Percentiles rank a stretch among this genome's conserved stretches.
phyloP scores from a whole-genome alignment of 2,113 vertebrate genomes.

The Reinhardtius hippoglossoides region DNA sequence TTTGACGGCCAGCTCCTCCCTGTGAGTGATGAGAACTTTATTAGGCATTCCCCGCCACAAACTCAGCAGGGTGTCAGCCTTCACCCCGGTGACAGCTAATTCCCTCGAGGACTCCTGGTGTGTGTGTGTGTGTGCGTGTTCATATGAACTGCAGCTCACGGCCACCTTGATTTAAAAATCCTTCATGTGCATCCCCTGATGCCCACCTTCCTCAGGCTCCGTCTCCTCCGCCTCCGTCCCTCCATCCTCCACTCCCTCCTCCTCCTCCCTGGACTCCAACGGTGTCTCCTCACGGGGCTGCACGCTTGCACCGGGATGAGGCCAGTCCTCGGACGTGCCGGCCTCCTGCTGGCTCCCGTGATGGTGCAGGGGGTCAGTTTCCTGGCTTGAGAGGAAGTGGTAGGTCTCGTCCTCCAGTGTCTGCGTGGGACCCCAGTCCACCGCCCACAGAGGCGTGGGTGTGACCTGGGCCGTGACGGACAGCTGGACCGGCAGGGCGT shows the following conservation, averaged over 20 bases:
- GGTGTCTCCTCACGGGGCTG: constrained; percentile 66
- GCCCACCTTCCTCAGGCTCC: constrained; percentile 82
- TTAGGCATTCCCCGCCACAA: constrained; percentile 60
- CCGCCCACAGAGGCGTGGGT: constrained; percentile 84
- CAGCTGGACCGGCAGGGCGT: constrained; percentile 71
- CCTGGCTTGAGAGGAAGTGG: constrained; percentile 81
- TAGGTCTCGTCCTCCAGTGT: constrained; percentile 83
- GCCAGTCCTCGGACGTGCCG: constrained; percentile 70
- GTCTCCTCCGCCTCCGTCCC: constrained; percentile 72
- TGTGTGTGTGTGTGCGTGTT: constrained; percentile 12
- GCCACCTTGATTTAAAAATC: constrained; percentile 70
- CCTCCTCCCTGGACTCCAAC: constrained; percentile 67
- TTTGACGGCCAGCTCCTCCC: constrained; percentile 57
- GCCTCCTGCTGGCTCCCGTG: constrained; percentile 56
- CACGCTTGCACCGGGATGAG: constrained; percentile 48
- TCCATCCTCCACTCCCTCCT: constrained; percentile 58
- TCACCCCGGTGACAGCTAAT: constrained; percentile 71
- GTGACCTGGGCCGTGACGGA: constrained; percentile 82
- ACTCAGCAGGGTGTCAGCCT: constrained; percentile 54
- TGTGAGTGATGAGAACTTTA: constrained; percentile 74
- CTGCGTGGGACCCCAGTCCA: constrained; percentile 85
- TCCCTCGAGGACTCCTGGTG: constrained; percentile 62
- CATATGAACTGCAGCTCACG: constrained; percentile 34
- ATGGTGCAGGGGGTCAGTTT: constrained; percentile 65
- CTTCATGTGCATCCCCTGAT: constrained; percentile 48